phyloP scores from a whole-genome alignment of 2,113 vertebrate genomes.

The Cinclus cinclus region DNA sequence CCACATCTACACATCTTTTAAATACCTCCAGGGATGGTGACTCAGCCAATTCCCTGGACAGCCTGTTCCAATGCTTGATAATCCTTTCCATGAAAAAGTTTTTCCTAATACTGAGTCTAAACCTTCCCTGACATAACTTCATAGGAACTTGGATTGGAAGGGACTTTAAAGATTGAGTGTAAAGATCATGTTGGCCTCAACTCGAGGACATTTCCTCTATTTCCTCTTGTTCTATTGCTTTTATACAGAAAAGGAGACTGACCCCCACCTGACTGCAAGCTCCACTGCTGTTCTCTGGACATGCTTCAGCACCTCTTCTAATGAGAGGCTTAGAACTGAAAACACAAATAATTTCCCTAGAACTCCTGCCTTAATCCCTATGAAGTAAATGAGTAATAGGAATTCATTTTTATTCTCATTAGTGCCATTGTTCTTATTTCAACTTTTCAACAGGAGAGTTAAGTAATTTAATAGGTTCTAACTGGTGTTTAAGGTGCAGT shows the following conservation, averaged over 20 bases:
- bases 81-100: not conserved
- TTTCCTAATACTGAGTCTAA: not conserved
- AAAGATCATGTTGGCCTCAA: not conserved
- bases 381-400: not conserved
- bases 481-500: not conserved
- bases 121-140: not conserved
- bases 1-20: not conserved
- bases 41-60: not conserved
- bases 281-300: rapidly evolving
- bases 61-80: not conserved
- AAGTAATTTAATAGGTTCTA: not conserved
- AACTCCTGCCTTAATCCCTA: not conserved
- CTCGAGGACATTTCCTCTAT: not conserved
- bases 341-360: not conserved
- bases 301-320: not conserved
- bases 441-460: not conserved
- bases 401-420: not conserved
- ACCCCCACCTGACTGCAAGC: too few relatives aligned
- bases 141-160: not conserved
- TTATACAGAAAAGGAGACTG: not conserved
- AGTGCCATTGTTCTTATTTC: not conserved
- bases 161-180: not conserved
- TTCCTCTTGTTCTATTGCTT: not conserved
- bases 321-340: not conserved
- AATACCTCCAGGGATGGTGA: not conserved